Evolutionary conservation across 2,113 vertebrate species (phyloP).

Genomic region (Vulpes vulpes): DNA sequence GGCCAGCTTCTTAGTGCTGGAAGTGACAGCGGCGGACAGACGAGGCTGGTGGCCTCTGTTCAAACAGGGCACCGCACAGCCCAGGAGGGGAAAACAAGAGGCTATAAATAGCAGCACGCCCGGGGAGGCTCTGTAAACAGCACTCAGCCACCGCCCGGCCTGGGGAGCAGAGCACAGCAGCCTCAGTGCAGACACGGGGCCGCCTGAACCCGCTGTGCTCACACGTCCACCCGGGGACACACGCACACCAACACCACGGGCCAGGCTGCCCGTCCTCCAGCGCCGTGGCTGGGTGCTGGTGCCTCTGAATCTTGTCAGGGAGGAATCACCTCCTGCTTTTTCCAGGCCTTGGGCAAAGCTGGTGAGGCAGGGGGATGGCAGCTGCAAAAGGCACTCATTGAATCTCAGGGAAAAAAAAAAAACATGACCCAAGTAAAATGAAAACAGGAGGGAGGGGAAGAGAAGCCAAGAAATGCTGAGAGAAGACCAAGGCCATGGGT

Average conservation of each 20-base stretch:
- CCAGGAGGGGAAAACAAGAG: neutral
- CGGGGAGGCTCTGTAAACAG: neutral
- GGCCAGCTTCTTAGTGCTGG: neutral
- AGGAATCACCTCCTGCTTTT: neutral
- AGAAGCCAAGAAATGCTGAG: neutral
- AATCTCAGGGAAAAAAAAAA: neutral
- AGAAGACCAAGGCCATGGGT: rapidly evolving
- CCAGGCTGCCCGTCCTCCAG: neutral
- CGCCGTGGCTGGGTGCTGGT: rapidly evolving
- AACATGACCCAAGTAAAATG: too few species aligned
- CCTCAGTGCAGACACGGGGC: neutral
- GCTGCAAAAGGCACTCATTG: neutral
- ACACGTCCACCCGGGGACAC: rapidly evolving
- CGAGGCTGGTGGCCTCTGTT: neutral
- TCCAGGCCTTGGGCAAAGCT: neutral
- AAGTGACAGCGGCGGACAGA: neutral
- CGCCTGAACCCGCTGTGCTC: rapidly evolving
- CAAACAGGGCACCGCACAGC: neutral
- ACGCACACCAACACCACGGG: rapidly evolving
- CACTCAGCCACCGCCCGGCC: neutral
- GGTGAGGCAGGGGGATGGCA: rapidly evolving
- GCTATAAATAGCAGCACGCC: neutral
- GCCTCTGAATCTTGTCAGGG: neutral
- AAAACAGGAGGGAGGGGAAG: neutral
- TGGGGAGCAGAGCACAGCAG: neutral